Conservation (phyloP, 2,113 vertebrate genomes). For the Trichomycterus rosablanca region DNA sequence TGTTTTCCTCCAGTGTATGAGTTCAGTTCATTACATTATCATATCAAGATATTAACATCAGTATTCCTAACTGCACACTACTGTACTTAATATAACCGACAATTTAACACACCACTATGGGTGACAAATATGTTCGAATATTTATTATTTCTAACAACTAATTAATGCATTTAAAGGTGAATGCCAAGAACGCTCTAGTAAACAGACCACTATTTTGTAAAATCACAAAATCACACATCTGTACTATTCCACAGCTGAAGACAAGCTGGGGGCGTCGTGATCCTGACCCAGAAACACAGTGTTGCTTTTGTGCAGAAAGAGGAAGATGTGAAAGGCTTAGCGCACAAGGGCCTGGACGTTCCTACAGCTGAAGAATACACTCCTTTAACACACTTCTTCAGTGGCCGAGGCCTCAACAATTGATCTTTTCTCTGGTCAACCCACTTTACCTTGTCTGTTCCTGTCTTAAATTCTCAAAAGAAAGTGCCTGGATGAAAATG, state of each 20-base stretch:
- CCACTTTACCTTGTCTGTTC: background rate
- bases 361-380: slow-evolving; percentile 15
- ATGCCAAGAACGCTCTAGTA: too few species aligned
- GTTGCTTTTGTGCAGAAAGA: slow-evolving; percentile 9
- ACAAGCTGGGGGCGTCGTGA: slow-evolving; percentile 38
- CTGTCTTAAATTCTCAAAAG: background rate
- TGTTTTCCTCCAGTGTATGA: too few species aligned
- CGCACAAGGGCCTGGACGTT: background rate
- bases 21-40: too few species aligned
- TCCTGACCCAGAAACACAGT: slow-evolving; percentile 59
- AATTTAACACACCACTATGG: too few species aligned
- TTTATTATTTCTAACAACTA: too few species aligned
- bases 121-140: too few species aligned
- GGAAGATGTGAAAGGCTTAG: background rate
- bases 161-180: too few species aligned
- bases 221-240: too few species aligned
- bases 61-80: too few species aligned
- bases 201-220: too few species aligned
- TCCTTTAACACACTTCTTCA: slow-evolving; percentile 8
- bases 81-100: too few species aligned
- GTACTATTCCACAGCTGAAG: slow-evolving; percentile 23
- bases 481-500: background rate
- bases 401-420: slow-evolving; percentile 10
- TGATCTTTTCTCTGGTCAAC: background rate
- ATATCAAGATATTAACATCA: too few species aligned